These are phyloP conservation scores for Lobophora halterata DNA, from an alignment of 2,888 invertebrate genomes.

Conservation along the genomic window DNA sequence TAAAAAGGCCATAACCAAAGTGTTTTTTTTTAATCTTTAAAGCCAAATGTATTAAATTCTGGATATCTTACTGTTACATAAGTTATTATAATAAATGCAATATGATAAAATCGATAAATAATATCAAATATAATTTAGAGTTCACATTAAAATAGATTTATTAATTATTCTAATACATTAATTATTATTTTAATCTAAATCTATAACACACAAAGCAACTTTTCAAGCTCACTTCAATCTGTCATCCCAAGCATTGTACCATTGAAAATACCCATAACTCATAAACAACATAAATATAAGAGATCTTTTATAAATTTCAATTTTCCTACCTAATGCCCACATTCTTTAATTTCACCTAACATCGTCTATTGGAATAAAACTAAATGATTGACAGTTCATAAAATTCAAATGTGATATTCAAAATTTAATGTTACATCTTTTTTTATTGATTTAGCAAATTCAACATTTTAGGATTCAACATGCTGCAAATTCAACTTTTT, in stretches of 20 bases:
- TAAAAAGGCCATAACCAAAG: too few relatives aligned
- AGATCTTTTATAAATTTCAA: constrained; percentile 46
- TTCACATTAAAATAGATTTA: constrained; percentile 9
- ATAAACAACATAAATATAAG: constrained; percentile 42
- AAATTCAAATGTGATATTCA: too few relatives aligned
- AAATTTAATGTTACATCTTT: too few relatives aligned
- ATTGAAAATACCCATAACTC: constrained; percentile 22
- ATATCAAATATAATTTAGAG: constrained; percentile 12
- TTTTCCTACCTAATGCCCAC: constrained; percentile 44
- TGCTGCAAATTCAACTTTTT: too few relatives aligned
- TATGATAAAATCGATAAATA: constrained; percentile 21
- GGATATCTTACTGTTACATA: too few relatives aligned
- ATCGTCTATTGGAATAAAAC: constrained; percentile 3
- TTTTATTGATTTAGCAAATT: too few relatives aligned
- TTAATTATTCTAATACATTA: constrained; percentile 5
- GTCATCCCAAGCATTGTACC: constrained; percentile 21
- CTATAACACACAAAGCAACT: constrained; percentile 13
- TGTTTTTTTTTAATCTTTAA: too few relatives aligned
- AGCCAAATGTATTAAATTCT: too few relatives aligned
- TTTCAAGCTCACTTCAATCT: constrained; percentile 13
- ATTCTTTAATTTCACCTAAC: constrained; percentile 19
- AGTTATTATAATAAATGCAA: constrained; percentile 34
- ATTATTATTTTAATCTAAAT: too few relatives aligned
- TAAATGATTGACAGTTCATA: constrained; percentile 5
- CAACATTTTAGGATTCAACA: too few relatives aligned